Conservation (phyloP, 2,888 invertebrate genomes). For the Agrochola litura region DNA sequence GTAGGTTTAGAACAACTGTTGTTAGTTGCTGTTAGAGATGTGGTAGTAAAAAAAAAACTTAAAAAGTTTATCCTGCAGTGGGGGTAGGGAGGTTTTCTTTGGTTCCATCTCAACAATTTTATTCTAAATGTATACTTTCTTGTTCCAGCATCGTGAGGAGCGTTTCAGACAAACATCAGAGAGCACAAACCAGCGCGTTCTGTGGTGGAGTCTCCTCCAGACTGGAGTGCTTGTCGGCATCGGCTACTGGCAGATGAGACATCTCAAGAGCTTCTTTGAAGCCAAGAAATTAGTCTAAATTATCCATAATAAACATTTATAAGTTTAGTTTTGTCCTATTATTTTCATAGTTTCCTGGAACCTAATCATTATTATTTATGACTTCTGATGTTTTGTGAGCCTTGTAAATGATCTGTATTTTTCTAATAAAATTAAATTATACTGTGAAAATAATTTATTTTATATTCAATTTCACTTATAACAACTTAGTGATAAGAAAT, state of each 20-base stretch:
- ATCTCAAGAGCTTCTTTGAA: slow-evolving; percentile 99
- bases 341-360: slow-evolving; percentile 63
- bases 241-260: slow-evolving; percentile 99
- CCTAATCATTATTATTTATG: slow-evolving; percentile 57
- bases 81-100: neutral
- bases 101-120: neutral
- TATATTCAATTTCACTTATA: slow-evolving; percentile 32
- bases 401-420: slow-evolving; percentile 82
- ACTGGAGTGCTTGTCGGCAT: slow-evolving; percentile 96
- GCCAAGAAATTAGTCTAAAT: slow-evolving; percentile 98
- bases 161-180: slow-evolving; percentile 99
- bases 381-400: slow-evolving; percentile 61
- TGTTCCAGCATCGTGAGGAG: slow-evolving; percentile 97
- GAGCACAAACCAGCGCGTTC: slow-evolving; percentile 98
- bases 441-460: slow-evolving; percentile 68
- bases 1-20: slow-evolving; percentile 85
- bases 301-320: slow-evolving; percentile 52
- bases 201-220: slow-evolving; percentile 99
- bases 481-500: slow-evolving; percentile 22
- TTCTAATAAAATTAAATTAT: slow-evolving; percentile 77
- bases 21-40: no score
- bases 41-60: no score
- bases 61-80: neutral
- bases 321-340: slow-evolving; percentile 61
- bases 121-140: neutral